Percentiles rank a stretch among this genome's conserved stretches.
These are phyloP conservation scores for Gila robusta DNA, from an alignment of 2,797 vertebrate genomes.

Conservation along the genomic window DNA sequence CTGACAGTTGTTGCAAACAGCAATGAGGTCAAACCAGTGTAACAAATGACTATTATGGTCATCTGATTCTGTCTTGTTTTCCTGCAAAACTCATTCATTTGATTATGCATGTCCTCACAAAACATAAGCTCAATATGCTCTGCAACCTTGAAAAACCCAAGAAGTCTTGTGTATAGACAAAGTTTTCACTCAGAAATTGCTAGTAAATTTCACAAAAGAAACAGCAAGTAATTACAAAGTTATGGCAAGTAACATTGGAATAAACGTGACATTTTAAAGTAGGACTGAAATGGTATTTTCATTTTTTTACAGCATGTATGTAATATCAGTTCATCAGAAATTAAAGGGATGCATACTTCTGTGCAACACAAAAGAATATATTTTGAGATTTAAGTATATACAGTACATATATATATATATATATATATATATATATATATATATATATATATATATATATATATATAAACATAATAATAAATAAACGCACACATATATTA, in stretches of 20 bases:
- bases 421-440: too few species aligned
- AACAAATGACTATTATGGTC: slow-evolving; percentile 1
- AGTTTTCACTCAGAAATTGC: background rate
- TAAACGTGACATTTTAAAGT: background rate
- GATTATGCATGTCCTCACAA: background rate
- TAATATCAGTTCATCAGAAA: background rate
- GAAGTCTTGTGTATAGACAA: background rate
- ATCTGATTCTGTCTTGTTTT: slow-evolving; percentile 17
- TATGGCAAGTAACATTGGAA: background rate
- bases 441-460: too few species aligned
- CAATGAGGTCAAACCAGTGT: slow-evolving; percentile 11
- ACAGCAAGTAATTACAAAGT: background rate
- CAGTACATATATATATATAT: too few species aligned
- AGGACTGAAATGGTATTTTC: background rate
- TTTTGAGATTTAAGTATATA: too few species aligned
- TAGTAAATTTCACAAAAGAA: background rate
- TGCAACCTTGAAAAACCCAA: background rate
- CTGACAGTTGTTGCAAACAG: slow-evolving; percentile 24
- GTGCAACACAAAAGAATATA: background rate
- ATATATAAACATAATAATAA: too few species aligned
- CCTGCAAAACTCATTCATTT: background rate
- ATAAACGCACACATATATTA: too few species aligned
- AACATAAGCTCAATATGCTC: background rate
- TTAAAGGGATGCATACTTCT: background rate
- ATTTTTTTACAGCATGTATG: background rate